Percentiles rank a stretch among this genome's conserved stretches.
phyloP scores from a whole-genome alignment of 2,888 invertebrate genomes.

The Gasteruption jaculator region DNA sequence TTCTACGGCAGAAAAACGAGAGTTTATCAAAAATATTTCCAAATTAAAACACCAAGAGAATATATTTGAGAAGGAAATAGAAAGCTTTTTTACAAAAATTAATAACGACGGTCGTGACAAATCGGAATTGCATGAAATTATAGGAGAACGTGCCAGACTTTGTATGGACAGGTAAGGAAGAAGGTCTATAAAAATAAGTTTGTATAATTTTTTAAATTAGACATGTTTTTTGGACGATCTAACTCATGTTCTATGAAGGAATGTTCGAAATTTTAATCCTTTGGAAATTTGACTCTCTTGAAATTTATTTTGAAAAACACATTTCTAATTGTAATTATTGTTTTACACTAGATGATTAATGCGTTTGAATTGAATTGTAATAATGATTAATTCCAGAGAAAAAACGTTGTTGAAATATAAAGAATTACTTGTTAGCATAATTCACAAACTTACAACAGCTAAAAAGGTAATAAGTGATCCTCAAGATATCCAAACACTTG shows the following conservation, averaged over 20 bases:
- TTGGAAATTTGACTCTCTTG: too few species aligned
- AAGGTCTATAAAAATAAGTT: constrained; percentile 7
- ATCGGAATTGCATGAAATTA: too few species aligned
- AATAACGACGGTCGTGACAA: too few species aligned
- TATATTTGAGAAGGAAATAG: constrained; percentile 36
- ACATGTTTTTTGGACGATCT: too few species aligned
- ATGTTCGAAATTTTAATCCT: too few species aligned
- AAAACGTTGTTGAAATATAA: constrained; percentile 21
- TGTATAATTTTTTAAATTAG: background rate
- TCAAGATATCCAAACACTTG: constrained; percentile 30
- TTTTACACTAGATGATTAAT: constrained; percentile 6
- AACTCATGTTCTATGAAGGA: too few species aligned
- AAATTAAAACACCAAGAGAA: constrained; percentile 41
- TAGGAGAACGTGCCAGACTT: constrained; percentile 25
- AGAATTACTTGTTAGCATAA: constrained; percentile 26
- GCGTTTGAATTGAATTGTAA: constrained; percentile 5
- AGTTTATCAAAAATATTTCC: constrained; percentile 30
- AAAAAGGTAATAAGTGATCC: constrained; percentile 28
- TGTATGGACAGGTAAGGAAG: constrained; percentile 32
- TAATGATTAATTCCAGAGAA: constrained; percentile 22
- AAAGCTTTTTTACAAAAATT: too few species aligned
- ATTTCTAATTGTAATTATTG: background rate
- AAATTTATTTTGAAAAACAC: background rate
- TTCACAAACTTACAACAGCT: constrained; percentile 27
- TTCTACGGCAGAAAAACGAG: constrained; percentile 24